Percentiles rank a stretch among this genome's conserved stretches.
Evolutionary conservation across 2,113 vertebrate genomes (phyloP).

Genomic region (Agapornis roseicollis): DNA sequence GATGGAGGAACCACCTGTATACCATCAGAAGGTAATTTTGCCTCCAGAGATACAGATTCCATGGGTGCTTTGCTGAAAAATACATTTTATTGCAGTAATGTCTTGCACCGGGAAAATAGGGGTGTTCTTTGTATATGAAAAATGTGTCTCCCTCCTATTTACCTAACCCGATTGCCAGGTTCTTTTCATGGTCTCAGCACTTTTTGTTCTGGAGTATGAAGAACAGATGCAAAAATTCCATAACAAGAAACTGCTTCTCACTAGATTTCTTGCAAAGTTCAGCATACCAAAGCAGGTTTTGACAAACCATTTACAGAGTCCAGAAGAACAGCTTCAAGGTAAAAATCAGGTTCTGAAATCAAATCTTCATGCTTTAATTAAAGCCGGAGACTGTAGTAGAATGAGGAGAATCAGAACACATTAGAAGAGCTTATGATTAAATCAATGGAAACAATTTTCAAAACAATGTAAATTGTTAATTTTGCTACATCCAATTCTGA

Average conservation of each 20-base stretch:
- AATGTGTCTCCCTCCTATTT: neutral
- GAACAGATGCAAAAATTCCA: constrained; percentile 25
- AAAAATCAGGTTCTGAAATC: neutral
- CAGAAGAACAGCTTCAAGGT: constrained; percentile 34
- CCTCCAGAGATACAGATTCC: neutral
- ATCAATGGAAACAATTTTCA: neutral
- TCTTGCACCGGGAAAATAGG: neutral
- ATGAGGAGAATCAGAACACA: neutral
- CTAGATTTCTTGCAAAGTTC: neutral
- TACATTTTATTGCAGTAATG: neutral
- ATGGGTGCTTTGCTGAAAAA: constrained; percentile 1
- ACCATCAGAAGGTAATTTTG: neutral
- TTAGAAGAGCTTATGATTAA: neutral
- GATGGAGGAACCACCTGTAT: neutral
- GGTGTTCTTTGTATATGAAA: neutral
- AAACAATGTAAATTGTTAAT: neutral
- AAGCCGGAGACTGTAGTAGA: neutral
- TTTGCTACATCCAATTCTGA: neutral
- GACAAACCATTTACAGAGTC: constrained; percentile 6
- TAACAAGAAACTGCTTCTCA: constrained; percentile 11
- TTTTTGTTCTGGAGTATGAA: constrained; percentile 4
- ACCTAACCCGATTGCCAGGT: neutral
- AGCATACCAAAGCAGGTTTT: neutral
- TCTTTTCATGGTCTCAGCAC: constrained; percentile 26
- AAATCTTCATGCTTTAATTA: constrained; percentile 1